These are phyloP conservation scores for Acrobasis repandana DNA, from an alignment of 2,888 invertebrate species.

Conservation along the genomic window DNA sequence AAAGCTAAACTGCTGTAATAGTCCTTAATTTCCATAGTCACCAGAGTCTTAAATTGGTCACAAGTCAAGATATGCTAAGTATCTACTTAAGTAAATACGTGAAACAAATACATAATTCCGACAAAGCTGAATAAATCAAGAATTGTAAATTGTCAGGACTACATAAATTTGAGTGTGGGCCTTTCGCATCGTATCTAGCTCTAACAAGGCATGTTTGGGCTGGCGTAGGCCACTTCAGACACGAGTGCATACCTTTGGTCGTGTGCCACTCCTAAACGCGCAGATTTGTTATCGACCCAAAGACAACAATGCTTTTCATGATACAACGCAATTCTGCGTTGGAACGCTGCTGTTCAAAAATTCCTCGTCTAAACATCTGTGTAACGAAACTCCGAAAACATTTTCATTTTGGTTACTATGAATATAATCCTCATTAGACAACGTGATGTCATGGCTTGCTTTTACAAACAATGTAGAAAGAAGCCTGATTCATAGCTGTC, in stretches of 20 bases:
- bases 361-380: conserved; percentile 16
- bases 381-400: conserved; percentile 15
- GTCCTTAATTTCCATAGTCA: not conserved
- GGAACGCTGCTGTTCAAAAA: not conserved
- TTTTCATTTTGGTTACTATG: conserved; percentile 10
- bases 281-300: conserved; percentile 25
- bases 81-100: not conserved
- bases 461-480: conserved; percentile 43
- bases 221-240: not conserved
- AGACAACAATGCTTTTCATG: conserved; percentile 31
- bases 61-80: conserved; percentile 16
- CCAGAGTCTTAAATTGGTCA: conserved; percentile 2
- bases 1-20: not conserved
- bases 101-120: conserved; percentile 12
- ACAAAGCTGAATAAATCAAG: conserved; percentile 8
- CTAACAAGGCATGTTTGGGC: not conserved
- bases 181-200: not conserved
- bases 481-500: conserved; percentile 59
- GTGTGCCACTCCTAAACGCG: conserved; percentile 14
- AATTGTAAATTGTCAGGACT: conserved; percentile 60
- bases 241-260: not conserved
- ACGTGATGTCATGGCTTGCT: conserved; percentile 51
- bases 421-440: conserved; percentile 11
- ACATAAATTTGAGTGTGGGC: conserved; percentile 48
- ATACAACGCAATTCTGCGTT: conserved; percentile 4